Evolutionary conservation across 2,797 vertebrate species (phyloP), one percentile per base, ranked within the genome.

Genomic region (Xiphophorus birchmanni): DNA sequence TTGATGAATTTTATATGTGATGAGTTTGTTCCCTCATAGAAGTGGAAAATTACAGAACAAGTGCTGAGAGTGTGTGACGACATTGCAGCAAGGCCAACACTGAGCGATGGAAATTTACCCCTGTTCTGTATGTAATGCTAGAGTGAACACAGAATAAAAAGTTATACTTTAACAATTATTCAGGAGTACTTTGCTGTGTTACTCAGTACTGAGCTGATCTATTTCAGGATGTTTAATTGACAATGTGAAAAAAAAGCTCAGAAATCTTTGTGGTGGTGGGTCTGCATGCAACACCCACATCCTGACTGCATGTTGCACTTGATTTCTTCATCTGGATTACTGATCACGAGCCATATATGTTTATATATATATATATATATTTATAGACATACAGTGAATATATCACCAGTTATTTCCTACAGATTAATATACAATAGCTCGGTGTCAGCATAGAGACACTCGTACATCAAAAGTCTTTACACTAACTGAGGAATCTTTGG

Each of bases 211-310:
- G 56, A 26, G 12, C 32, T 60, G 7, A 35, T 42, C n/a, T 21
- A 78, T 65, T 82, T 0, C 2, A 78, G 37, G 21, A 76, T 80
- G 83, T 65, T 69, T 85, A 45, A 80, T 42, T 76, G 7, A 47
- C 35, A 79, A 12, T 74, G 54, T 82, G 78, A 7, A 75, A 7
- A 42, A 71, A 71, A 60, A n/a, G 58, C 42, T 82, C 60, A 67
- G 54, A 85, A 81, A 79, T 18, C 47, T 56, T 42, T 86, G 82
- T 81, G 84, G 85, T 84, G 12, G 60, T 79, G 73, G 79, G 81
- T 73, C 69, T 85, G 45, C 77, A 80, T 88, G 63, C 52, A 81
- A 40, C 69, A 63, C 78, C 87, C 92, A 89, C 92, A 91, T 93
- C 87, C 91, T 93, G 86, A 82, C 60, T 85, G 21, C 77, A 81